Percentiles rank a stretch among this genome's conserved stretches.
Evolutionary conservation across 1,140 invertebrate species (phyloP).

Genomic region (Pseudobourletiella spinata): DNA sequence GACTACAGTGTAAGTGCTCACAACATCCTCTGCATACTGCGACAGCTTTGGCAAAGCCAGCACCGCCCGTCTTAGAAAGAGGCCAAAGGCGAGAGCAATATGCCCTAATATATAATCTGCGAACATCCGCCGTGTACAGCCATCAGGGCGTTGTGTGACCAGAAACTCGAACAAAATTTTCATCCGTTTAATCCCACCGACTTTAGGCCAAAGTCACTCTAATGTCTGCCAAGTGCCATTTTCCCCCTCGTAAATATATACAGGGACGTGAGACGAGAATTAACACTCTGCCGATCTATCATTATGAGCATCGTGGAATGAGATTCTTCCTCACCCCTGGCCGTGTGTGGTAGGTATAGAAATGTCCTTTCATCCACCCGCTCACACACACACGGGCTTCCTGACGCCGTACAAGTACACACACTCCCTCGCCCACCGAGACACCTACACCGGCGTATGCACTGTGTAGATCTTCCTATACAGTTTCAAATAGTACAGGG

Average conservation of each 20-base stretch:
- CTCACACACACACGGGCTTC: not conserved
- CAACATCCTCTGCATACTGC: no score
- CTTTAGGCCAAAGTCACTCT: constrained; percentile 13
- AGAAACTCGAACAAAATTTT: constrained; percentile 24
- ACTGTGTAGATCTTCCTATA: no score
- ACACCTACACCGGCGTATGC: no score
- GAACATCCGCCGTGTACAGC: constrained; percentile 19
- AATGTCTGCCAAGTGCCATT: constrained; percentile 19
- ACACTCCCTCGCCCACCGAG: no score
- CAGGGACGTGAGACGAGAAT: constrained; percentile 19
- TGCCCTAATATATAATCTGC: constrained; percentile 23
- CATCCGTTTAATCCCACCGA: constrained; percentile 22
- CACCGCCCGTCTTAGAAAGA: constrained; percentile 4
- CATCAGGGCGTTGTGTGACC: constrained; percentile 24
- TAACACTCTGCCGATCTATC: constrained; percentile 15
- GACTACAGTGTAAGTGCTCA: no score
- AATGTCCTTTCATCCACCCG: not conserved
- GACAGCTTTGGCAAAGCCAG: no score
- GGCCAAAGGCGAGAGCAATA: constrained; percentile 13
- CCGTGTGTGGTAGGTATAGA: not conserved
- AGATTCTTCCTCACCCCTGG: not conserved
- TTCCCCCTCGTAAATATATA: constrained; percentile 10
- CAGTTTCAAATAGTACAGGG: no score
- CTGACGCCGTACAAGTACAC: no score
- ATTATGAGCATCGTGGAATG: constrained; percentile 2